Evolutionary conservation across 2,888 invertebrate genomes (phyloP).

Genomic region (Drosophila atripex): DNA sequence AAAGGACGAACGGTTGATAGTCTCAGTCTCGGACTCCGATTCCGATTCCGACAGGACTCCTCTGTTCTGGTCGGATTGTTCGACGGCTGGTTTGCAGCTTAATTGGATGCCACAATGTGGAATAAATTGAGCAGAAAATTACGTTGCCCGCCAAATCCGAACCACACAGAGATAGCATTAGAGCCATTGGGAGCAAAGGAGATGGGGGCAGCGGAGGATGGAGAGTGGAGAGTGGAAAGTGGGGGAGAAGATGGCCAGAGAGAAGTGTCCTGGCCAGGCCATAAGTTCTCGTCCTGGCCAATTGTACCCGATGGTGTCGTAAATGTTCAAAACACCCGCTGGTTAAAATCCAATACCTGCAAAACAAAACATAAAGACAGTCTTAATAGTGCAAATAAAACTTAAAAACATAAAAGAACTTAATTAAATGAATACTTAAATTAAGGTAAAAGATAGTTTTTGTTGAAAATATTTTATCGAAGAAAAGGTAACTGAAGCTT

Average conservation of each 20-base stretch:
- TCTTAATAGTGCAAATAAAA: conserved; percentile 2
- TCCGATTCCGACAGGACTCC: conserved; percentile 25
- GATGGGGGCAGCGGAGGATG: too few species aligned
- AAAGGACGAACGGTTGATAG: conserved; percentile 15
- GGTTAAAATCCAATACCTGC: neutral
- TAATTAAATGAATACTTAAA: neutral
- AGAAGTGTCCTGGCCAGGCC: conserved; percentile 33
- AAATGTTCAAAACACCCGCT: conserved; percentile 32
- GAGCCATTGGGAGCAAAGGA: conserved; percentile 12
- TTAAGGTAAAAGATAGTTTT: neutral
- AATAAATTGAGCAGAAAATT: conserved; percentile 85
- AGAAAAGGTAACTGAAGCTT: neutral
- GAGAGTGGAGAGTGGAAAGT: too few species aligned
- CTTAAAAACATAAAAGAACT: neutral
- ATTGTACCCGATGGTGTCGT: conserved; percentile 69
- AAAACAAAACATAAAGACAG: neutral
- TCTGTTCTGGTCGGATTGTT: conserved; percentile 37
- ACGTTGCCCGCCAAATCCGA: conserved; percentile 79
- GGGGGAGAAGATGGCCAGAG: neutral
- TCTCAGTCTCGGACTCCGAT: too few species aligned
- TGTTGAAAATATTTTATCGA: neutral
- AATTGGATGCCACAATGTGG: conserved; percentile 84
- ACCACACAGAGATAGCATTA: conserved; percentile 59
- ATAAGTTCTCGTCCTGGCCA: conserved; percentile 57
- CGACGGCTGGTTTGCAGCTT: conserved; percentile 74